Percentiles rank a stretch among this genome's conserved stretches.
Evolutionary conservation across 2,113 vertebrate species (phyloP).

Genomic region (Orycteropus afer): DNA sequence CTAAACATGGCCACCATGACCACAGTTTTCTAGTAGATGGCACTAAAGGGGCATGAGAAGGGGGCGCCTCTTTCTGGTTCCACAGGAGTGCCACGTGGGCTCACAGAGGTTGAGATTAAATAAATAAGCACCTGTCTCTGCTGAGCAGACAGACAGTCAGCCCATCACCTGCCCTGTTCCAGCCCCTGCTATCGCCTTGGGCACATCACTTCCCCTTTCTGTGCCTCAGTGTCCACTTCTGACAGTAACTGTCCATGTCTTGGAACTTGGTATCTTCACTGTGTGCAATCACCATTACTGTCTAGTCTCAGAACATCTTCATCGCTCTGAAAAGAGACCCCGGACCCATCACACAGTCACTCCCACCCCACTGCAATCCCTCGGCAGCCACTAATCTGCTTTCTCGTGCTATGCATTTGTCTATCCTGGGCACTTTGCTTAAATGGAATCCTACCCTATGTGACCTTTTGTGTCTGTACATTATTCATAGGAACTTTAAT

Average conservation of each 20-base stretch:
- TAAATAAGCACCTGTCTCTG: no score
- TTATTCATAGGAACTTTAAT: background rate
- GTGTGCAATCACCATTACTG: fast-evolving
- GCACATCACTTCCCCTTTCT: no score
- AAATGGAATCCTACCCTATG: background rate
- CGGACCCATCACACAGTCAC: fast-evolving
- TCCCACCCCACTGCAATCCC: background rate
- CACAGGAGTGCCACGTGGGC: background rate
- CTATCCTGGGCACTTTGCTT: background rate
- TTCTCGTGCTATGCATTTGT: background rate
- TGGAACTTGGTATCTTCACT: background rate
- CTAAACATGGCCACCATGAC: background rate
- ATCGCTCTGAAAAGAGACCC: background rate
- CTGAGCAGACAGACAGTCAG: no score
- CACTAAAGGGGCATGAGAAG: background rate
- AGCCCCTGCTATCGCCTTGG: no score
- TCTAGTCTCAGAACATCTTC: background rate
- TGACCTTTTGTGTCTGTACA: background rate
- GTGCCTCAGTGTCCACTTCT: no score
- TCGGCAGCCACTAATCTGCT: background rate
- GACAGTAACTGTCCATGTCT: no score
- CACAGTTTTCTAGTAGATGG: background rate
- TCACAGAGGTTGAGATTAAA: no score
- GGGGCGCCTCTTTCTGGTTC: background rate
- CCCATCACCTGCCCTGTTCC: no score